Evolutionary conservation across 1,140 invertebrate genomes (phyloP), one percentile per base, ranked within the genome.

Genomic region (Drosophila quadrilineata): DNA sequence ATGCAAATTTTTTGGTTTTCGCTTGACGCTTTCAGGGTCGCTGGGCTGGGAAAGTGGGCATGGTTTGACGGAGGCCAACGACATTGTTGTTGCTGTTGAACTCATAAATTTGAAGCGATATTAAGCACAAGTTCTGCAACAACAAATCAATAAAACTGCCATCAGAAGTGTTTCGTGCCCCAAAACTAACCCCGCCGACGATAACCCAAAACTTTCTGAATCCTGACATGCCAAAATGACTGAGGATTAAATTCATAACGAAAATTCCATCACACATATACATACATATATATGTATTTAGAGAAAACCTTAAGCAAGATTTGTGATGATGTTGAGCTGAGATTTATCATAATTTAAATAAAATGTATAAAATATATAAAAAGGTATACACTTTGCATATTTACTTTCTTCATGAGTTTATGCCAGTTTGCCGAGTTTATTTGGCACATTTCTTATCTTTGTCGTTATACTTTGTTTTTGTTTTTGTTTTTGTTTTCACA

Each of bases 1-100:
- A 82, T 82, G 77, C 76, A 82, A 84, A 84, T 82, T 82, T n/a
- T n/a, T 82, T 84, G 77, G 68, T n/a, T n/a, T n/a, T n/a, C n/a
- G n/a, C n/a, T n/a, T 64, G 73, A 58, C 66, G 59, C 19, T 71
- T 64, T 75, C 71, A 80, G 75, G 75, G 76, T 46, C 64, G 50
- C 71, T 82, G 75, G 75, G 76, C 43, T 59, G 50, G 49, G 36
- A 35, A 29, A n/a, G n/a, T n/a, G n/a, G n/a, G n/a, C n/a, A n/a
- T n/a, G n/a, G n/a, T n/a, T n/a, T n/a, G n/a, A n/a, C n/a, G n/a
- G n/a, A n/a, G n/a, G n/a, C n/a, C n/a, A n/a, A n/a, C n/a, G 22
- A 38, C 19, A 48, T 60, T 41, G 38, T 71, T 60, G 35, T 46
- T 56, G 41, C 29, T 38, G 45, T 48, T 36, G 38, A 59, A 36